Base-by-base conservation (phyloP, 2,888 invertebrate genomes). In the Diarsia brunnea region DNA sequence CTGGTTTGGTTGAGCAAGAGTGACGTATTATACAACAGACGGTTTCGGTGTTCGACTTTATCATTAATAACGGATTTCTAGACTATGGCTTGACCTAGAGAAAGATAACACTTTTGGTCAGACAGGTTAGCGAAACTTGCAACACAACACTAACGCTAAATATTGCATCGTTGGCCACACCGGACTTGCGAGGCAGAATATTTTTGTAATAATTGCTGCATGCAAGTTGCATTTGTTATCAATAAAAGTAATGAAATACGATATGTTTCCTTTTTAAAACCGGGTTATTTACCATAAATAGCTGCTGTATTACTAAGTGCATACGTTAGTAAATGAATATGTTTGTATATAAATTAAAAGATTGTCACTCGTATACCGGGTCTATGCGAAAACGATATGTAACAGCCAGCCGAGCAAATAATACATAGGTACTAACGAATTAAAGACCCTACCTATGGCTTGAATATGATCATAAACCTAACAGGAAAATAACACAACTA, bases 231-330 rank as follows among this genome's bases (percentile, higher is more conserved):
- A 67, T 63, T 67, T 16, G 38, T 58, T 70, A 64, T 60, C 47
- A 53, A 71, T 71, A 82, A 78, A 78, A 51, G 10, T 65, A 60
- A 55, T 80, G 19, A 61, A 67, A 70, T 70, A 45, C 49, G 24
- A 47, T 71, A 69, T 51, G 16, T 21, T 21, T 63, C 27, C n/a
- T 21, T 61, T 78, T 78, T 58, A 69, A 58, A 31, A 69, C 55
- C 77, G 49, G 31, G 82, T 69, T 79, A 60, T 76, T 79, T 66
- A 69, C 4, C 69, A 66, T 82, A 75, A 60, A 69, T 82, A 81
- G 24, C 49, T 45, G 27, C 3, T 11, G 21, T 43, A 10, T 38
- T 45, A 43, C n/a, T 49, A 58, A 68, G 45, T 65, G 53, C 58
- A 58, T 64, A 64, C 19, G 10, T 43, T 55, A 16, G n/a, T 60